These are phyloP conservation scores for Mesoligia furuncula DNA, from an alignment of 2,888 invertebrate genomes.

Conservation along the genomic window DNA sequence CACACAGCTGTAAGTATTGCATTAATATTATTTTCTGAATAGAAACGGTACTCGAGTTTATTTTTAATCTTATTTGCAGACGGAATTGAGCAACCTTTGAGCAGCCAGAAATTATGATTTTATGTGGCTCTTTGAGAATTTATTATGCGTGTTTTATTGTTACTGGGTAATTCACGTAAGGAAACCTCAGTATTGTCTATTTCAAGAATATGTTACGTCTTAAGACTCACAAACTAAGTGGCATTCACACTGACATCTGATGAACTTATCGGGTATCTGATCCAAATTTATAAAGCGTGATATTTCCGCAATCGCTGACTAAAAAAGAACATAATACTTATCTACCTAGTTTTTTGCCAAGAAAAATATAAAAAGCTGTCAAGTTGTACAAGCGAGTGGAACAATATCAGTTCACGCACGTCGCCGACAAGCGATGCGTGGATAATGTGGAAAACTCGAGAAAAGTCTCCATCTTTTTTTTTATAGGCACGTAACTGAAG, in stretches of 20 bases:
- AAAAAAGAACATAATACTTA: constrained; percentile 34
- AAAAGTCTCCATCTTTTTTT: constrained; percentile 53
- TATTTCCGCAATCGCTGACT: constrained; percentile 20
- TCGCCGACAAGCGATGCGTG: constrained; percentile 54
- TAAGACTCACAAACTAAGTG: neutral
- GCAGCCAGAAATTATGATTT: constrained; percentile 1
- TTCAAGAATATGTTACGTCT: neutral
- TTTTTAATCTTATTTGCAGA: constrained; percentile 23
- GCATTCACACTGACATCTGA: neutral
- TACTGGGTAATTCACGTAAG: neutral
- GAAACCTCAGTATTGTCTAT: neutral
- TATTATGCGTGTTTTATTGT: neutral
- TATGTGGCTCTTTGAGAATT: neutral
- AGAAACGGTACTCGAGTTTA: constrained; percentile 4
- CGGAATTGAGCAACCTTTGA: constrained; percentile 1
- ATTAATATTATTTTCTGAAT: constrained; percentile 30
- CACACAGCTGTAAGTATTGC: constrained; percentile 53
- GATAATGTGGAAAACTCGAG: constrained; percentile 56
- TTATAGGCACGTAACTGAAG: constrained; percentile 49
- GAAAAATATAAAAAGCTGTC: constrained; percentile 38
- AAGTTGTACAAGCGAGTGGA: constrained; percentile 56
- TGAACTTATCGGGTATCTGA: neutral
- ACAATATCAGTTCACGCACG: constrained; percentile 60
- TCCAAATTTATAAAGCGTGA: constrained; percentile 11
- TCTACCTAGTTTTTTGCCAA: constrained; percentile 20